Conservation (phyloP, 2,888 invertebrate genomes). For the Troilus luridus region DNA sequence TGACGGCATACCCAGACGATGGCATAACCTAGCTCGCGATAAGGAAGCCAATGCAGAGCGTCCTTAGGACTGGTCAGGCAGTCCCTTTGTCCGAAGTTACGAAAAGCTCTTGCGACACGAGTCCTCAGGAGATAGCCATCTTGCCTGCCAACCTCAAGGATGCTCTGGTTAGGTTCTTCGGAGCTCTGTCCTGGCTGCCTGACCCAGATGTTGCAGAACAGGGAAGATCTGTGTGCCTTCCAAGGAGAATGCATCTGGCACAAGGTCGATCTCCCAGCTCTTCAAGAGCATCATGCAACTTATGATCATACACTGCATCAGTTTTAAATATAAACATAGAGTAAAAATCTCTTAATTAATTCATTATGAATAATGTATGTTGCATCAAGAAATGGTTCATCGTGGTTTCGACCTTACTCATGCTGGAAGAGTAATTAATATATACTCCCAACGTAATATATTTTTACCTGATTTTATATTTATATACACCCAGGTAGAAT, state of each 20-base stretch:
- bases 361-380: no score
- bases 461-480: no score
- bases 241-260: not conserved
- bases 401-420: no score
- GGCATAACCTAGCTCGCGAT: not conserved
- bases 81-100: slow-evolving; percentile 34
- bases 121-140: slow-evolving; percentile 18
- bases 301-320: not conserved
- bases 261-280: not conserved
- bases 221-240: slow-evolving; percentile 9
- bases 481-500: no score
- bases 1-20: not conserved
- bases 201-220: slow-evolving; percentile 25
- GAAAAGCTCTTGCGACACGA: slow-evolving; percentile 5
- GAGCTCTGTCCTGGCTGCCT: not conserved
- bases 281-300: not conserved
- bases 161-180: slow-evolving; percentile 15
- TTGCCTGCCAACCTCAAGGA: slow-evolving; percentile 44
- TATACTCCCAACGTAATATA: no score
- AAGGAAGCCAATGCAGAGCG: not conserved
- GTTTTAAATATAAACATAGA: no score
- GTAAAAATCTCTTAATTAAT: no score
- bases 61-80: not conserved
- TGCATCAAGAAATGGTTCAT: no score
- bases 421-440: no score